Evolutionary conservation across 1,140 invertebrate genomes (phyloP), one percentile per base, ranked within the genome.

Genomic region (Telenomus remus): DNA sequence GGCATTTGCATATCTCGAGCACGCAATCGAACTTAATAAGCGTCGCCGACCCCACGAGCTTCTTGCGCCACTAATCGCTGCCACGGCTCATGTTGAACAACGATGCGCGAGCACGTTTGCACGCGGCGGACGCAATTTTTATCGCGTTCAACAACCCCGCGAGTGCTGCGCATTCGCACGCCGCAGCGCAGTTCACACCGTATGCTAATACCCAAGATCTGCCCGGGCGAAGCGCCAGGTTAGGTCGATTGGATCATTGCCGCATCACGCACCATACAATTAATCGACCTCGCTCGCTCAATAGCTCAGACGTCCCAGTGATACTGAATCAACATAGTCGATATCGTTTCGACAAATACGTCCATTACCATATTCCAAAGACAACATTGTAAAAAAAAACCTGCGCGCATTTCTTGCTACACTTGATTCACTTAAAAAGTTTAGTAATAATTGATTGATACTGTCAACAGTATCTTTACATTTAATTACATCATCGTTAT

Each of bases 1-100:
- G 34, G 39, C 54, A 77, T 78, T 73, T 70, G 69, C 76, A 73
- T 78, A 78, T 78, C 75, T 78, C 60, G 49, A 50, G 68, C 64
- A 72, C 59, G 69, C 75, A 73, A 78, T 78, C 75, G 65, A 69
- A 78, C 69, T 70, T 70, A 78, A 73, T 73, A 73, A 73, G 65
- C 55, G 13, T 15, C 47, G 59, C 57, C 51, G 35, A 42, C 49
- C 6, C 51, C 55, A 44, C 43, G 44, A 27, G 51, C 37, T 63
- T 56, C 60, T 60, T 59, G 55, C 64, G 15, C 37, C 39, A 19
- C 27, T 46, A 27, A 55, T 51, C 61, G 64, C 63, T 63, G 51
- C 63, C 57, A 57, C 64, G 57, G 14, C 54, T 27, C 39, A 27
- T 8, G 51, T 51, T 59, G 34, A 47, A 59, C 69, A 64, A 64